phyloP scores from a whole-genome alignment of 1,140 invertebrate genomes.

The Phthorimaea operculella region DNA sequence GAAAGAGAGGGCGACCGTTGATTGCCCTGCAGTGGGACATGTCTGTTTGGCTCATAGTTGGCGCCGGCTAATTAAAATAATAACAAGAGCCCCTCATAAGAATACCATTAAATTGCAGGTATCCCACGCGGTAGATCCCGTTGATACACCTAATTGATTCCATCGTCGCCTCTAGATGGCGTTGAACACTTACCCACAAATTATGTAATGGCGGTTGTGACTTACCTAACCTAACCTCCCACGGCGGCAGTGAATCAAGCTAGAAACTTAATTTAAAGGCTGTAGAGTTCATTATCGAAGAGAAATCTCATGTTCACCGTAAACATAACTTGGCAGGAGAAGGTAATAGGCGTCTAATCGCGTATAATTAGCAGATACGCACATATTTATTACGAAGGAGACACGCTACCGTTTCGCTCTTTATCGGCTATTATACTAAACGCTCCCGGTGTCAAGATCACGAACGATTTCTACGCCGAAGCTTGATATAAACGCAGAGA shows the following conservation, averaged over 20 bases:
- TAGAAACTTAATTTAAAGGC: not conserved
- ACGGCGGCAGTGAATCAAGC: not conserved
- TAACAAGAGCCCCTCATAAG: constrained; percentile 9
- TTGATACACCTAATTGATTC: constrained; percentile 31
- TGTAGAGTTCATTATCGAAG: constrained; percentile 1
- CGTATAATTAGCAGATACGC: constrained; percentile 22
- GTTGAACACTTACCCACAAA: not conserved
- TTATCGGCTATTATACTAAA: constrained; percentile 15
- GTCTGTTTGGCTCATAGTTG: too few species aligned
- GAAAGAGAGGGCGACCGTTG: too few species aligned
- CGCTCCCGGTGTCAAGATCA: constrained; percentile 11
- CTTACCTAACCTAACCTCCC: not conserved
- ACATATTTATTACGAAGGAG: constrained; percentile 12
- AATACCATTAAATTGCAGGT: constrained; percentile 27
- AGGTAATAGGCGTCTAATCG: constrained; percentile 20
- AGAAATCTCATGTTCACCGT: not conserved
- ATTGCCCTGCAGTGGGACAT: too few species aligned
- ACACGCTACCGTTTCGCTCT: constrained; percentile 13
- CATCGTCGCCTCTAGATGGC: constrained; percentile 22
- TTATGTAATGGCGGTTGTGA: not conserved
- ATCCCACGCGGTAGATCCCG: constrained; percentile 17
- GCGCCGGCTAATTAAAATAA: constrained; percentile 12
- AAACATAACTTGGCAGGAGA: constrained; percentile 16
- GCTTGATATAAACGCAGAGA: not conserved
- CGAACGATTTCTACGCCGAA: not conserved